Evolutionary conservation across 1,140 invertebrate genomes (phyloP).

Genomic region (Lucilia sericata): DNA sequence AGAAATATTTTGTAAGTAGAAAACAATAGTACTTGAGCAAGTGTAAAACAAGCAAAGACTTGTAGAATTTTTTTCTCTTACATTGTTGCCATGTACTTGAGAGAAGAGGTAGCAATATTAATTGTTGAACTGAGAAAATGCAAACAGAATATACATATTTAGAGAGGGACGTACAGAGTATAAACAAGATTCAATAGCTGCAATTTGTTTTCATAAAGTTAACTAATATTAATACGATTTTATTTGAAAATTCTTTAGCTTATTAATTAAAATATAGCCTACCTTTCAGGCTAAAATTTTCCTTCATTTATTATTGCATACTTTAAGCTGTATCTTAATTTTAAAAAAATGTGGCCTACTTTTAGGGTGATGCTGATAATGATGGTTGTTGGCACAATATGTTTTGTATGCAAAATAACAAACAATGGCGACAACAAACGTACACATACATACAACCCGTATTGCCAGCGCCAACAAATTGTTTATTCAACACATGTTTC

Average conservation of each 20-base stretch:
- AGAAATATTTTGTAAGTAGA: not conserved
- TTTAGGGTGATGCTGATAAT: not conserved
- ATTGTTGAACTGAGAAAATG: too few relatives aligned
- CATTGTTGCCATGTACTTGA: not conserved
- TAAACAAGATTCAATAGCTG: too few relatives aligned
- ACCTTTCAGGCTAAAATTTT: too few relatives aligned
- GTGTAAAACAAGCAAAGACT: slow-evolving; percentile 21
- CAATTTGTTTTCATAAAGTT: too few relatives aligned
- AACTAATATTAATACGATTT: too few relatives aligned
- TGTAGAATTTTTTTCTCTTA: not conserved
- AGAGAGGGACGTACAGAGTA: too few relatives aligned
- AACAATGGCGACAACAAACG: not conserved
- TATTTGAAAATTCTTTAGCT: too few relatives aligned
- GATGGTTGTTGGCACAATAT: not conserved
- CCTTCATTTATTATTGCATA: not conserved
- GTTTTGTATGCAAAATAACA: not conserved
- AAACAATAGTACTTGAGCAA: slow-evolving; percentile 9
- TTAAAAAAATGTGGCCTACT: slow-evolving; percentile 12
- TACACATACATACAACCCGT: not conserved
- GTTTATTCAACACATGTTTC: slow-evolving; percentile 29
- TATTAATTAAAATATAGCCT: too few relatives aligned
- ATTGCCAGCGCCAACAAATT: slow-evolving; percentile 18
- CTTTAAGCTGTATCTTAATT: not conserved
- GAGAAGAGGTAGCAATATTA: not conserved
- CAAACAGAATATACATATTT: too few relatives aligned